Evolutionary conservation across 2,113 vertebrate genomes (phyloP), one percentile per base, ranked within the genome.

Genomic region (Aphyosemion australe): DNA sequence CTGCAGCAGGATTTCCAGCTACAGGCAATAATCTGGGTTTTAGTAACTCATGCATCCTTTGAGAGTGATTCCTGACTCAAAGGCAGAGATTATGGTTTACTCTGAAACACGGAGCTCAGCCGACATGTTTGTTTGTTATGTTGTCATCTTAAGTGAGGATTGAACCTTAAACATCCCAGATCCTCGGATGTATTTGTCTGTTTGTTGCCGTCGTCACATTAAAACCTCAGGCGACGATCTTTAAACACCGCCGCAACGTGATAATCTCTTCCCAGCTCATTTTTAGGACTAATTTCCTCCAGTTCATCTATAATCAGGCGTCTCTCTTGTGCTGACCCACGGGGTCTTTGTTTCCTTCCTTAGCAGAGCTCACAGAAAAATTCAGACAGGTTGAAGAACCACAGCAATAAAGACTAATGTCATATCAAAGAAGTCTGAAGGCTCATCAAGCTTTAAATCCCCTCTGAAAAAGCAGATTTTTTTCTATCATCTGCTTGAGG

Each of bases 291-390:
- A 75, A 83, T 87, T 71, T 84, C 63, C 37, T 51, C 21, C 58
- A 61, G 67, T 84, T 74, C 72, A 74, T 6, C 21, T 13, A 2
- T 79, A 81, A 82, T 84, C 76, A 48, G 63, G 42, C 76, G 63
- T 64, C 73, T 84, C 84, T 84, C 84, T 80, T 78, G 59, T 12
- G 64, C 71, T 72, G 69, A 80, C 84, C 81, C 54, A 54, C 42
- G 52, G n/a, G 69, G 62, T 50, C 72, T 16, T 49, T 45, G 45
- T 59, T 26, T 45, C 13, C 50, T 63, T 11, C 12, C 5, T 18
- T 14, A 37, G 55, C 16, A 46, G 18, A 55, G 48, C 65, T 58
- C 39, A 39, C 19, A 46, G 6, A 61, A 13, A 42, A 1, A 12
- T 42, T 41, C 41, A 42, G 11, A 42, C 41, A 42, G 57, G 46